Conservation (phyloP, 2,113 vertebrate species). For the Dromas ardeola region DNA sequence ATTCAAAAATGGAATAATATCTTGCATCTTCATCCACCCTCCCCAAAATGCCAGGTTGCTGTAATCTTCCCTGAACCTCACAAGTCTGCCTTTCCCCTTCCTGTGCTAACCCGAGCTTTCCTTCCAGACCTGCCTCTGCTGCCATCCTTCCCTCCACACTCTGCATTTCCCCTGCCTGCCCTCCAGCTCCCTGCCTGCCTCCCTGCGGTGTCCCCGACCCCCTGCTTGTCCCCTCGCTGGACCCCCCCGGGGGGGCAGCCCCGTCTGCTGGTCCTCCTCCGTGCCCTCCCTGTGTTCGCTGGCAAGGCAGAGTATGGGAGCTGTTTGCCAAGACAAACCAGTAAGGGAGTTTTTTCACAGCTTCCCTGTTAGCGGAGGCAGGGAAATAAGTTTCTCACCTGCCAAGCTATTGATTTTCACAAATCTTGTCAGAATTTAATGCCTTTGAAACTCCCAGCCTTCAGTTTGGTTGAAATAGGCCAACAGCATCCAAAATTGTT, state of each 20-base stretch:
- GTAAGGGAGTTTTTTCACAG: not conserved
- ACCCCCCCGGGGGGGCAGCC: accelerated
- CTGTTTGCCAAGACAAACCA: not conserved
- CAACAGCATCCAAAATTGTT: not conserved
- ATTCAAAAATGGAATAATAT: accelerated
- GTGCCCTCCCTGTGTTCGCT: accelerated
- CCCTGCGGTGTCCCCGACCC: not conserved
- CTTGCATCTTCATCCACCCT: not conserved
- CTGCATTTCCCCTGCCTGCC: not conserved
- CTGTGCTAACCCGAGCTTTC: not conserved
- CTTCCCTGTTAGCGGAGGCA: not conserved
- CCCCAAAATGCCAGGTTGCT: not conserved
- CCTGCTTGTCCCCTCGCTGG: accelerated
- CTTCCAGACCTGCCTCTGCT: not conserved
- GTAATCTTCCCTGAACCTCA: not conserved
- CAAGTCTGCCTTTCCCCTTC: not conserved
- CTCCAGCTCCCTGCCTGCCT: not conserved
- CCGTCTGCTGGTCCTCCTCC: accelerated
- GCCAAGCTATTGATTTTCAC: not conserved
- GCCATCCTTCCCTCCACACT: accelerated
- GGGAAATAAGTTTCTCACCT: not conserved
- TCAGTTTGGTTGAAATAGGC: not conserved
- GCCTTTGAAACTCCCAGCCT: not conserved
- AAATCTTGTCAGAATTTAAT: not conserved
- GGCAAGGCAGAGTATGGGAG: accelerated